Percentiles rank a stretch among this genome's conserved stretches.
Evolutionary conservation across 53 echinoderm and acorn worm genomes (phyloP).

Genomic region (Crossaster papposus): DNA sequence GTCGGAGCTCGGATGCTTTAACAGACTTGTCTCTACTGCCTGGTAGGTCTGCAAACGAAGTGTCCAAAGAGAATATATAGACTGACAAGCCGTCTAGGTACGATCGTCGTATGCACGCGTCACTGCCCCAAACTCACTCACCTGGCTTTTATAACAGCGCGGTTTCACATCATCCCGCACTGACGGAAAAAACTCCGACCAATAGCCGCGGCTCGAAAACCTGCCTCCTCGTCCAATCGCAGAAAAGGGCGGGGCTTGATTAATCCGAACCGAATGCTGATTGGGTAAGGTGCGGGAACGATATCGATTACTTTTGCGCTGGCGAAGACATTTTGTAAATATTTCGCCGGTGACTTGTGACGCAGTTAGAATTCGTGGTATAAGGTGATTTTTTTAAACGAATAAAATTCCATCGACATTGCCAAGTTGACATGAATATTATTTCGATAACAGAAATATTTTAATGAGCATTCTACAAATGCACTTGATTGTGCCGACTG

Average conservation of each 20-base stretch:
- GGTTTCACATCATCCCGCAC: slow-evolving; percentile 10
- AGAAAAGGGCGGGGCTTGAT: neutral
- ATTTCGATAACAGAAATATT: slow-evolving; percentile 16
- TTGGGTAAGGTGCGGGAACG: slow-evolving; percentile 8
- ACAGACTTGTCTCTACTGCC: neutral
- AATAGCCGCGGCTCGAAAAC: slow-evolving; percentile 13
- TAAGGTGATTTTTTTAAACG: neutral
- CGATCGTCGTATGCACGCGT: neutral
- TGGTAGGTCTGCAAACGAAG: neutral
- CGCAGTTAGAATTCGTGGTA: neutral
- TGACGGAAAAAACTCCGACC: slow-evolving; percentile 52
- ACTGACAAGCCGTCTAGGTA: neutral
- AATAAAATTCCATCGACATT: neutral
- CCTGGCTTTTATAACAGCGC: neutral
- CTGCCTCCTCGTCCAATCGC: neutral
- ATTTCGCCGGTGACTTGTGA: neutral
- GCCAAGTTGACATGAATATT: neutral
- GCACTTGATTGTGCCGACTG: neutral
- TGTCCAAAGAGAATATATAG: neutral
- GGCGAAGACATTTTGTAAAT: slow-evolving; percentile 8
- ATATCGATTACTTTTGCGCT: neutral
- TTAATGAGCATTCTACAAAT: neutral
- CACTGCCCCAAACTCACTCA: neutral
- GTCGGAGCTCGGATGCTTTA: neutral
- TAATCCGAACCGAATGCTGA: neutral